These are phyloP conservation scores for Neoaliturus tenellus DNA, from an alignment of 2,888 invertebrate species.

Conservation along the genomic window DNA sequence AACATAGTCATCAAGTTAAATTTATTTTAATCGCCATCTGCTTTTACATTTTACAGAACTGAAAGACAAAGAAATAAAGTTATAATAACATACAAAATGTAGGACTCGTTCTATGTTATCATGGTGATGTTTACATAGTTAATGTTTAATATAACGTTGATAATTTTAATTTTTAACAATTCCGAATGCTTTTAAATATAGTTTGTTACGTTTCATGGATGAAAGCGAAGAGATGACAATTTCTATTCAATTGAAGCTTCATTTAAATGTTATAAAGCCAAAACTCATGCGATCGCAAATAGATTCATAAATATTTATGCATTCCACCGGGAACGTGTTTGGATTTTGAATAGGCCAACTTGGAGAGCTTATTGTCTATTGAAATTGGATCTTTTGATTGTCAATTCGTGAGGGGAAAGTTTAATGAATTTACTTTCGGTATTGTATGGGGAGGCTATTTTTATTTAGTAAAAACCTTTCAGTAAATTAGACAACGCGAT, in stretches of 20 bases:
- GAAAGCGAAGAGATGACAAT: not conserved
- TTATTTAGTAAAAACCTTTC: not conserved
- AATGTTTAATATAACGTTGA: no score
- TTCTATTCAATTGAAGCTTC: not conserved
- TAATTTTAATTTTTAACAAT: no score
- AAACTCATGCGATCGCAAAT: not conserved
- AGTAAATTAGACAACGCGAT: no score
- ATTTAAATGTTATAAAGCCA: not conserved
- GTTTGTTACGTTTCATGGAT: no score
- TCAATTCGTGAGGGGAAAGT: not conserved
- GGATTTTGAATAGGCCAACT: not conserved
- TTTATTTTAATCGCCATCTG: no score
- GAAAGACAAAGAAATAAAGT: no score
- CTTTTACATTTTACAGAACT: no score
- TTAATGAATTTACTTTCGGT: not conserved
- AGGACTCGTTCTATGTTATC: no score
- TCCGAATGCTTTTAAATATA: no score
- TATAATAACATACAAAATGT: no score
- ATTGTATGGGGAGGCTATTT: not conserved
- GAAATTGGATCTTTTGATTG: conserved; percentile 11
- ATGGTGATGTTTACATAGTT: no score
- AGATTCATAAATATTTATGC: conserved; percentile 9
- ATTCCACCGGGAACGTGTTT: not conserved
- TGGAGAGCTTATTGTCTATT: not conserved
- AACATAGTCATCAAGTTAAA: no score